Conservation (phyloP, 2,113 vertebrate species). For the Phasianus colchicus region DNA sequence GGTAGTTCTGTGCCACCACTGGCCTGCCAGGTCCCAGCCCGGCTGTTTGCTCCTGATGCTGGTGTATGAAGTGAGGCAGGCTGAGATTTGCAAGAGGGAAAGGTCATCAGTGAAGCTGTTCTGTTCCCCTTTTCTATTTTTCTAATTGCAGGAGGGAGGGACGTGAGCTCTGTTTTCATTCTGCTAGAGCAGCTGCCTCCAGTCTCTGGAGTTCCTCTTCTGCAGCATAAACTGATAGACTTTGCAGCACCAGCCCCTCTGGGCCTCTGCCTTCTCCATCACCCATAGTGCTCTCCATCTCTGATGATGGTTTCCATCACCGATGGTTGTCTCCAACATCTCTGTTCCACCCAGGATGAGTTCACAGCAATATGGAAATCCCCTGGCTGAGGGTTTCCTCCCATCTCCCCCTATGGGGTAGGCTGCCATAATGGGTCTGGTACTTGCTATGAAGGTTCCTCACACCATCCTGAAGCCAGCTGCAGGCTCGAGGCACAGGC, state of each 20-base stretch:
- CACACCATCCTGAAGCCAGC: background rate
- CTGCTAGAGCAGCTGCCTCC: slow-evolving; percentile 22
- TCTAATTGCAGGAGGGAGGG: slow-evolving; percentile 41
- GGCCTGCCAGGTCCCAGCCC: slow-evolving; percentile 18
- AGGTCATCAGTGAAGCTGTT: slow-evolving; percentile 23
- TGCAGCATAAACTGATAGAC: background rate
- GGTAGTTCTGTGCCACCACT: slow-evolving; percentile 15
- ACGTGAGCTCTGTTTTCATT: background rate
- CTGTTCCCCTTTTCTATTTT: background rate
- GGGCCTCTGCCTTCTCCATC: background rate
- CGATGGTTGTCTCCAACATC: background rate
- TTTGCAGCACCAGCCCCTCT: background rate
- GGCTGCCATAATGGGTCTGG: background rate
- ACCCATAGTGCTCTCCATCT: background rate
- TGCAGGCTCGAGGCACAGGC: background rate
- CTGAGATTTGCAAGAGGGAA: background rate
- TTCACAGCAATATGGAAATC: background rate
- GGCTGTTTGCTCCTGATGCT: slow-evolving; percentile 39
- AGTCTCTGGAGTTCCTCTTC: background rate
- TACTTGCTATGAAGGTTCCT: background rate
- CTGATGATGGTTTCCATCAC: too few species aligned
- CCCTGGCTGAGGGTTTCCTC: background rate
- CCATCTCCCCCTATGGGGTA: background rate
- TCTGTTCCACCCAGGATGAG: background rate
- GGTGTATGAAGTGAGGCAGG: slow-evolving; percentile 16